Percentiles rank a stretch among this genome's conserved stretches.
Evolutionary conservation across 2,888 invertebrate species (phyloP).

Genomic region (Rutpela maculata): DNA sequence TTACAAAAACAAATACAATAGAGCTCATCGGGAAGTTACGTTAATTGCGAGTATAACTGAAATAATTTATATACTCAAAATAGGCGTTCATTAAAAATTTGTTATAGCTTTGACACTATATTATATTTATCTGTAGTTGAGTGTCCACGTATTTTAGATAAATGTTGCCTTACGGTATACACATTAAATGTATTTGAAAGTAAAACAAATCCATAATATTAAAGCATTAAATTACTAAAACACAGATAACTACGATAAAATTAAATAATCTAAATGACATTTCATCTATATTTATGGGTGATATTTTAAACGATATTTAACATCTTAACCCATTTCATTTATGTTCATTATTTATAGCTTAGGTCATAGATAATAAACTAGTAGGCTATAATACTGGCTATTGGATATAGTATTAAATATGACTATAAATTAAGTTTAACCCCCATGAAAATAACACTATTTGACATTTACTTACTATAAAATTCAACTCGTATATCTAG

Average conservation of each 20-base stretch:
- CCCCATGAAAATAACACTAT: conserved; percentile 42
- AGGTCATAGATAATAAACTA: conserved; percentile 46
- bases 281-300: conserved; percentile 33
- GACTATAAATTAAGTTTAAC: conserved; percentile 41
- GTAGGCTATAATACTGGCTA: conserved; percentile 33
- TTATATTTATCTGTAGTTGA: no score
- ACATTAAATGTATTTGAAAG: background rate
- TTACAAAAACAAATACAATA: no score
- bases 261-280: conserved; percentile 31
- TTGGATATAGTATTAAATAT: conserved; percentile 43
- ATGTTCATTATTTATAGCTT: conserved; percentile 40
- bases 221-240: background rate
- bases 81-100: no score
- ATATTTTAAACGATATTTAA: conserved; percentile 37
- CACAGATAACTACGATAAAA: conserved; percentile 19
- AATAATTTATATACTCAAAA: no score
- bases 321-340: conserved; percentile 42
- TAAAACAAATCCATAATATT: background rate
- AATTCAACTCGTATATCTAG: conserved; percentile 42
- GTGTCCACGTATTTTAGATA: no score
- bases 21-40: no score
- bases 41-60: no score
- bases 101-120: no score
- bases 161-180: no score
- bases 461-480: conserved; percentile 45